Evolutionary conservation across 2,888 invertebrate species (phyloP), one percentile per base, ranked within the genome.

Genomic region (Plebejus anna): DNA sequence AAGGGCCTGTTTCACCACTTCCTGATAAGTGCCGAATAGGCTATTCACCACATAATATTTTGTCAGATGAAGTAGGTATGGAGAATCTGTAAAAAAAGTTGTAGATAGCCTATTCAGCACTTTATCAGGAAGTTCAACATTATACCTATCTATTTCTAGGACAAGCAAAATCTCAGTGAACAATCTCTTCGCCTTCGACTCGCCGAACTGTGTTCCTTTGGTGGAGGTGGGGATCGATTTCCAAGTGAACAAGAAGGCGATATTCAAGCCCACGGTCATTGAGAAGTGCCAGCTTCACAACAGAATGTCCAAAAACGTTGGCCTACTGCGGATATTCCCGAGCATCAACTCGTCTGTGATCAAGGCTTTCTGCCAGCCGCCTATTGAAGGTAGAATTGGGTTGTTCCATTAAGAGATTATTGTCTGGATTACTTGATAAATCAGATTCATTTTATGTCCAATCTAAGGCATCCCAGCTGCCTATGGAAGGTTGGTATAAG

Each of bases 291-390:
- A 90, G 9, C 96, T 98, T 0, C 96, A 97, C 82, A 95, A 96
- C 0, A 94, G 94, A 16, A 94, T 99, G 86, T 97, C 97, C 83
- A 95, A 96, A 79, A 97, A 98, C 86, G 98, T 99, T 2, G 97
- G 97, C 0, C 88, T 99, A 36, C 87, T 99, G 70, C 95, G 98
- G 16, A 95, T 99, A 82, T 99, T 98, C 86, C 99, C 99, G 0
- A 98, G 98, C 80, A 98, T 99, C 83, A 97, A 97, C 11, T 93
- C 95, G 0, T 95, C 96, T 66, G 97, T 98, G 36, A 94, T 97
- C 1, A 94, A 89, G 80, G 96, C 96, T 0, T 96, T 97, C 84
- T 89, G 97, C 59, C 95, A 96, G 80, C 96, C 97, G 1, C 97
- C 98, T 16, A 96, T 97, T 78, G 91, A 94, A 82, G 95, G 94